Conservation (phyloP, 2,797 vertebrate genomes). For the Melanotaenia maccullochi region DNA sequence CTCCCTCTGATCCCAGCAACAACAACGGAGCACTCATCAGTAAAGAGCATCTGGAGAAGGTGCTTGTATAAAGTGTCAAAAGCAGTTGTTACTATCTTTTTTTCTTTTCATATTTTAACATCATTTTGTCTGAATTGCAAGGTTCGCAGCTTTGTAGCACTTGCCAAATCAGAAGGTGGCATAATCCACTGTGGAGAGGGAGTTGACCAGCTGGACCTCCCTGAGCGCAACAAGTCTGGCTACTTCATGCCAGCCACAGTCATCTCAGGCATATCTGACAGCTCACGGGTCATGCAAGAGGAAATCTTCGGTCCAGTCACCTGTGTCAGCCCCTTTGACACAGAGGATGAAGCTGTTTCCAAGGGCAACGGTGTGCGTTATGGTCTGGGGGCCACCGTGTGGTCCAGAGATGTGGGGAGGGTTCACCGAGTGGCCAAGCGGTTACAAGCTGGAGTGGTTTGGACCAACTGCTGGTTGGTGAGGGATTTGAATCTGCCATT, state of each 20-base stretch:
- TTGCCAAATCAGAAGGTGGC: constrained; percentile 89
- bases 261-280: constrained; percentile 86
- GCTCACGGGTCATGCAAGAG: constrained; percentile 93
- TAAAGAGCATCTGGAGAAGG: constrained; percentile 94
- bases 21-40: constrained; percentile 92
- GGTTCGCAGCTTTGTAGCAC: constrained; percentile 89
- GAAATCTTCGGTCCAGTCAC: constrained; percentile 98
- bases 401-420: constrained; percentile 88
- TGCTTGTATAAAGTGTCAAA: constrained; percentile 48
- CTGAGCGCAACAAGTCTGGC: constrained; percentile 81
- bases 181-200: constrained; percentile 91
- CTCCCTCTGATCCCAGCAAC: constrained; percentile 86
- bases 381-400: constrained; percentile 90
- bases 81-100: not conserved
- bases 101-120: not conserved
- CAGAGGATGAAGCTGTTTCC: constrained; percentile 90
- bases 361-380: constrained; percentile 91
- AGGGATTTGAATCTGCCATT: constrained; percentile 96
- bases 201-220: constrained; percentile 86
- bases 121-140: constrained; percentile 51
- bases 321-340: constrained; percentile 90
- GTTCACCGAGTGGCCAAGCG: constrained; percentile 88
- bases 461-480: constrained; percentile 98
- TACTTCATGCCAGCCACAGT: constrained; percentile 95
- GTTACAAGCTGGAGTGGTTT: constrained; percentile 91